A percentile compares a stretch with the other conserved stretches of the same genome.
Conservation (phyloP, 2,113 vertebrate species). For the Paradoxurus hermaphroditus region DNA sequence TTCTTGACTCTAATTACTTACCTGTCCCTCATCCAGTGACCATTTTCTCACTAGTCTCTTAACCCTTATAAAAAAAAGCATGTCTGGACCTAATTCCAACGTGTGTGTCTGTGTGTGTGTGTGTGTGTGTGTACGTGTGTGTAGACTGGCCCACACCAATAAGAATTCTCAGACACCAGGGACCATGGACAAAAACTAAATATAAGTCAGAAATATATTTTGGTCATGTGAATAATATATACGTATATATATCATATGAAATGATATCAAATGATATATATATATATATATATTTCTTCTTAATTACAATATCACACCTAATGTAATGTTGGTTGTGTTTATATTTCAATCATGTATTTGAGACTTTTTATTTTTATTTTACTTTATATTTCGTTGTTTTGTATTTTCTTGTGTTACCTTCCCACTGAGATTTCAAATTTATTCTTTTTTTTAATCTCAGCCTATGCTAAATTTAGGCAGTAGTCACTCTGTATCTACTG, state of each 20-base stretch:
- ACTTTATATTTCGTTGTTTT: not conserved
- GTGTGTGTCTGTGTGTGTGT: not conserved
- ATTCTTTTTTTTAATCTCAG: not conserved
- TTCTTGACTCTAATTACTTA: not conserved
- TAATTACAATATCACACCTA: not conserved
- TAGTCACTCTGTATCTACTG: not conserved
- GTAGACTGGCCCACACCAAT: not conserved
- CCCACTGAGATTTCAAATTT: not conserved
- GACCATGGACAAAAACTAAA: not conserved
- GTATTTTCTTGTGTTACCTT: not conserved
- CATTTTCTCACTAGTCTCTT: not conserved
- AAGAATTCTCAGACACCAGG: not conserved
- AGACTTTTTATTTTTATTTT: not conserved
- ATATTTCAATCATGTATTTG: not conserved
- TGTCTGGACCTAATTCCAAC: not conserved
- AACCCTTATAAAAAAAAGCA: not conserved
- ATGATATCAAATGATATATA: too few relatives aligned
- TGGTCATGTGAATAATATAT: not conserved
- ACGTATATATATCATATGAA: not conserved
- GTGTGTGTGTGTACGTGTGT: not conserved
- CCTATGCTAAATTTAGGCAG: not conserved
- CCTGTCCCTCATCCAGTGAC: not conserved
- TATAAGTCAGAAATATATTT: not conserved
- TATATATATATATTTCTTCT: not conserved
- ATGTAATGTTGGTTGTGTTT: not conserved